Evolutionary conservation across 2,888 invertebrate species (phyloP), one percentile per base, ranked within the genome.

Genomic region (Monoplex corrugatus): DNA sequence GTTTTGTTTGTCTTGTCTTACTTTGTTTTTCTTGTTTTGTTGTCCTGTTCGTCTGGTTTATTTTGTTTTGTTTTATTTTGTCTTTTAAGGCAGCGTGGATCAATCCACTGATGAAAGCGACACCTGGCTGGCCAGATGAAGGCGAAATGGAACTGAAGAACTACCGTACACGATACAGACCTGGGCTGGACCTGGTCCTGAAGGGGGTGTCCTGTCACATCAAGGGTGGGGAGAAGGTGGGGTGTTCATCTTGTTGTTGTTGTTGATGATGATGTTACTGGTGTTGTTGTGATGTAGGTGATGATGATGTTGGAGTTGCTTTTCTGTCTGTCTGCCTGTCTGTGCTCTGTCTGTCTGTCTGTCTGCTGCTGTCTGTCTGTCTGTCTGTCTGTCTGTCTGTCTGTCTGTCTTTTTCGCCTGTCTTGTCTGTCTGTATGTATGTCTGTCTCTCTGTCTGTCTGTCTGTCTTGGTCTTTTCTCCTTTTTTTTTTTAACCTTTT

Each of bases 151-250:
- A 92, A 84, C 95, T 96, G 90, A 86, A 91, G 19, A 91, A 95
- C 86, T 96, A 95, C 92, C 92, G 91, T 80, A 95, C 95, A 2
- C 91, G 95, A 80, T 96, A 96, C 91, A 91, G 96, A 63, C 92
- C 92, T 32, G 96, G 95, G 0, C 93, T 96, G n/a, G 95, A 95
- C 50, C 94, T 95, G 1, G 96, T 95, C 0, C 92, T 96, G 8
- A 94, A 94, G 80, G 94, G 94, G 32, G 93, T 96, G 78, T 93
- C 92, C 72, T 94, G 94, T 89, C 88, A 92, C 13, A 94, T 96
- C 38, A 89, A 93, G 40, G 92, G 94, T 32, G 93, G 93, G n/a
- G 95, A 96, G 92, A 96, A 95, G 94, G 96, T 95, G 8, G 23
- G 57, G n/a, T n/a, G 57, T n/a, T n/a, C n/a, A n/a, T n/a, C n/a